Base-by-base conservation (phyloP, 2,113 vertebrate genomes). In the Hippocampus mohnikei region DNA sequence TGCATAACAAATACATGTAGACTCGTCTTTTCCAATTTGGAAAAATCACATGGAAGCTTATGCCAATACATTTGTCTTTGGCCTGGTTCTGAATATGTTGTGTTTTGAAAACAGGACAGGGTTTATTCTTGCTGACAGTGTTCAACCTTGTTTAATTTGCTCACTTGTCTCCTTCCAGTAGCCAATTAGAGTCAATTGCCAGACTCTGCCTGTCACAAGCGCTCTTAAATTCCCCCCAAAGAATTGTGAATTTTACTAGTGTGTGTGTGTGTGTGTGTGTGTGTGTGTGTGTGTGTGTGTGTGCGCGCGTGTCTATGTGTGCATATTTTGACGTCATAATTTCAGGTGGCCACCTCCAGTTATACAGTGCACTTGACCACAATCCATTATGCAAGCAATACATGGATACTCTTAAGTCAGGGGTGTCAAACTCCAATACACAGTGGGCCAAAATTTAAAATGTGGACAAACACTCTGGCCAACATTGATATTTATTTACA, bases 151-250 rank as follows among this genome's bases (percentile, higher is more conserved):
- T 79, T 84, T 74, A 55, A 77, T 81, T 58, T 23, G 52, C 70
- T 73, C 81, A 48, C 25, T 77, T 70, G 69, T 76, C 82, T 82
- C 42, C 63, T 48, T 81, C 61, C 76, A 73, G 70, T 65, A 71
- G 77, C 86, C 88, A 88, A 89, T 89, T 89, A 89, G 69, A 83
- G 79, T 66, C 29, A 66, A 71, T 56, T 76, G 56, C 61, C 67
- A 81, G 74, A 73, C 2, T 61, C 48, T 52, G 69, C 81, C 82
- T 50, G 50, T 61, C 55, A 69, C 75, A 78, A 73, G 74, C 66
- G 69, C 71, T 73, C 70, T 41, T 29, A 74, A 70, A 72, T n/a
- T 67, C 80, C 79, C 84, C 15, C 37, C 12, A 60, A 63, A 11
- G 20, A 15, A 23, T 29, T 69, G 71, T 60, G 67, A 58, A 40